Conservation (phyloP, 2,888 invertebrate genomes). For the Esperia sulphurella region DNA sequence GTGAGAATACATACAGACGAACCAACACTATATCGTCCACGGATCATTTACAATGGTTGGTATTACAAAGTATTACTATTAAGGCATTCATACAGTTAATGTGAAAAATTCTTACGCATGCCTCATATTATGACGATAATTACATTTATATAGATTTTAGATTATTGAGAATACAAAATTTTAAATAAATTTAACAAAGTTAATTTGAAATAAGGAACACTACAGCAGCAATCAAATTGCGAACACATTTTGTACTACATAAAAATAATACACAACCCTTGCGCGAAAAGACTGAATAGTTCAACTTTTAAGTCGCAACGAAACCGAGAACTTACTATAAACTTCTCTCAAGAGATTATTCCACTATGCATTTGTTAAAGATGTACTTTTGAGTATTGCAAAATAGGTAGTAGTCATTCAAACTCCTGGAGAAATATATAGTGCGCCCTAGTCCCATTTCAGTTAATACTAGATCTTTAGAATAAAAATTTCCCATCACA, state of each 20-base stretch:
- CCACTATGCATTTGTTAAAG: neutral
- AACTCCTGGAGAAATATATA: slow-evolving; percentile 26
- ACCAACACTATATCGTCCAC: slow-evolving; percentile 28
- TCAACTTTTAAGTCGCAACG: slow-evolving; percentile 71
- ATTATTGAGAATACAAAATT: slow-evolving; percentile 58
- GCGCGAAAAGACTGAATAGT: slow-evolving; percentile 78
- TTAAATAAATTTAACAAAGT: slow-evolving; percentile 67
- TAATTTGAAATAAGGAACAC: slow-evolving; percentile 74
- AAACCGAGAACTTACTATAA: slow-evolving; percentile 35
- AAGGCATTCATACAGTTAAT: slow-evolving; percentile 64
- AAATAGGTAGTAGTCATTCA: slow-evolving; percentile 6
- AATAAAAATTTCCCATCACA: slow-evolving; percentile 75
- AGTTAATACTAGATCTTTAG: slow-evolving; percentile 76
- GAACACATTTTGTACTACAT: slow-evolving; percentile 78
- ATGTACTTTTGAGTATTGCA: slow-evolving; percentile 15
- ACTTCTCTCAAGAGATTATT: neutral
- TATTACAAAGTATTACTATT: slow-evolving; percentile 56
- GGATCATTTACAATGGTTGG: slow-evolving; percentile 48
- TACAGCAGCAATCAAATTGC: slow-evolving; percentile 79
- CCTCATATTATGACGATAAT: slow-evolving; percentile 52
- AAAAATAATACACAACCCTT: slow-evolving; percentile 80
- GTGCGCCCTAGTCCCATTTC: slow-evolving; percentile 54
- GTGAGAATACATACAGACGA: slow-evolving; percentile 32
- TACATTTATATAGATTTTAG: slow-evolving; percentile 40
- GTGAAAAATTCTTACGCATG: slow-evolving; percentile 49